Percentiles rank a stretch among this genome's conserved stretches.
These are phyloP conservation scores for Cremastinae sp. DNA, from an alignment of 2,888 invertebrate species.

Conservation along the genomic window DNA sequence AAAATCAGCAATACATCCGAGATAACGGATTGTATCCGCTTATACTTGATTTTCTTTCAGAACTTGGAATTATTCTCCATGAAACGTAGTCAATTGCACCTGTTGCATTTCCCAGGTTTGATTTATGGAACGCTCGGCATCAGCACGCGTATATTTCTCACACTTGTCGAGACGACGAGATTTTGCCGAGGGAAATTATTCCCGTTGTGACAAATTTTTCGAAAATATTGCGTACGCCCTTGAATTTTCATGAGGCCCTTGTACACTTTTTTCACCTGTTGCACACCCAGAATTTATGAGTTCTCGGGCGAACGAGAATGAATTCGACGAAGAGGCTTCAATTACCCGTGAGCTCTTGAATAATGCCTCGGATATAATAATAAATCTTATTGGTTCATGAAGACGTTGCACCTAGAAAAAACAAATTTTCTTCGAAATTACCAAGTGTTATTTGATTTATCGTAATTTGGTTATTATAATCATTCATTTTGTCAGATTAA, in stretches of 20 bases:
- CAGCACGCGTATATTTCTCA: conserved; percentile 7
- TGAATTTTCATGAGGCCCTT: not conserved
- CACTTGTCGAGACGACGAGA: not conserved
- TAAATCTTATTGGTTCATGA: not conserved
- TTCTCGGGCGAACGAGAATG: not conserved
- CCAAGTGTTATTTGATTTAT: no score
- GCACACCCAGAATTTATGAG: not conserved
- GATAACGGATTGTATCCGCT: no score
- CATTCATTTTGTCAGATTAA: no score
- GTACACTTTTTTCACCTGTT: conserved; percentile 15
- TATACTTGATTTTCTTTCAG: not conserved
- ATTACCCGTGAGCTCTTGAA: not conserved
- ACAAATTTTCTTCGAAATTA: no score
- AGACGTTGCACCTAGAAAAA: no score
- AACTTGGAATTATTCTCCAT: conserved; percentile 6
- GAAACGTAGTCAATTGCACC: conserved; percentile 32
- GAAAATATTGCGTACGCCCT: not conserved
- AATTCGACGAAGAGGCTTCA: not conserved
- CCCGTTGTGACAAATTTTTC: not conserved
- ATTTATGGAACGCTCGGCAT: conserved; percentile 23
- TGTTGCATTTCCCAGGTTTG: conserved; percentile 42
- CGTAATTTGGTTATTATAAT: no score
- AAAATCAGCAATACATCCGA: no score
- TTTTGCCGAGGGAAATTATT: not conserved
- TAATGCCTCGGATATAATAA: not conserved